Evolutionary conservation across 2,797 vertebrate species (phyloP).

Genomic region (Ctenosaura bakeri): DNA sequence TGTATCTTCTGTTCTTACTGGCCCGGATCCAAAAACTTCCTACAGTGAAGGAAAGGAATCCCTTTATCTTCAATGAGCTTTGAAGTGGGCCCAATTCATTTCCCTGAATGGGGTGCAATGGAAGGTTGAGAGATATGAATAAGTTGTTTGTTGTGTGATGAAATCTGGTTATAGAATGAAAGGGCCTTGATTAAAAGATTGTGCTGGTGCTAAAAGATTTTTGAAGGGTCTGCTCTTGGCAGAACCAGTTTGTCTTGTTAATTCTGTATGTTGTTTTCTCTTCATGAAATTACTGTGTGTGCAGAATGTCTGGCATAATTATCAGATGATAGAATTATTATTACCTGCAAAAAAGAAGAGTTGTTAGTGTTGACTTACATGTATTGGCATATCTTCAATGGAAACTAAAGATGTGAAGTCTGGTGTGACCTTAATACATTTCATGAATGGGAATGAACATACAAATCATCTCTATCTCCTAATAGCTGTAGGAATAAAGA

Average conservation of each 20-base stretch:
- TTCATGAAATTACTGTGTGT: conserved; percentile 54
- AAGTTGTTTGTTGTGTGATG: background rate
- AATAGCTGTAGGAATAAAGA: conserved; percentile 5
- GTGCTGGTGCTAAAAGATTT: conserved; percentile 25
- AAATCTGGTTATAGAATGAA: conserved; percentile 29
- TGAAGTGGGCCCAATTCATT: conserved; percentile 21
- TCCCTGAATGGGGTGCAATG: background rate
- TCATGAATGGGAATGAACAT: conserved; percentile 10
- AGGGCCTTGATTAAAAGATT: conserved; percentile 39
- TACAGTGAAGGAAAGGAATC: background rate
- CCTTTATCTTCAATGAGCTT: background rate
- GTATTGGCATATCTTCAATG: conserved; percentile 62
- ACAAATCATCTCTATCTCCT: background rate
- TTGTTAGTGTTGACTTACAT: conserved; percentile 48
- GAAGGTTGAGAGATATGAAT: background rate
- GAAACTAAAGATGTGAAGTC: conserved; percentile 60
- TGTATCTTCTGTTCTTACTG: conserved; percentile 17
- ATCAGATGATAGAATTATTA: conserved; percentile 55
- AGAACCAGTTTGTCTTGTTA: conserved; percentile 25
- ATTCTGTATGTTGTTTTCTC: conserved; percentile 23
- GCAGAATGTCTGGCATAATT: conserved; percentile 31
- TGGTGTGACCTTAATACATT: conserved; percentile 30
- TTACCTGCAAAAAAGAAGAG: conserved; percentile 32
- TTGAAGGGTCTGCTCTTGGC: conserved; percentile 41
- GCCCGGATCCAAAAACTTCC: background rate